Base-by-base conservation (phyloP, 2,888 invertebrate species). In the Calliscelio sp. region DNA sequence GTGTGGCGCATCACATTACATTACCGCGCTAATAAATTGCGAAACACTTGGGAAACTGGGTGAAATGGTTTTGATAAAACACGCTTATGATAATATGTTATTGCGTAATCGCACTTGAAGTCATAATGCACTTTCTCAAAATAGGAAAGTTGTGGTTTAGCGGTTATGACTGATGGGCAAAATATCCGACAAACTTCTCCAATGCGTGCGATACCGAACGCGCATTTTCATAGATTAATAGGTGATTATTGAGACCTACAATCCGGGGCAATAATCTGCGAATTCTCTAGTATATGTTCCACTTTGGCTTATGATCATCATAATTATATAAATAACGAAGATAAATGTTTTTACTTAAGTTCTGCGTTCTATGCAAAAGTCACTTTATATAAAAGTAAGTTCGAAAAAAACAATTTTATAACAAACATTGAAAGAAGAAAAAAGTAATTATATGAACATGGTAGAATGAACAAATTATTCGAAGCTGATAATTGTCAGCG, bases 191-290 rank as follows among this genome's bases (percentile, higher is more conserved):
- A 16, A 63, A 63, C 63, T 63, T 61, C 41, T 63, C 44, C 16
- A 46, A 28, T n/a, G 8, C n/a, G n/a, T 22, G 46, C 25, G 63
- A 41, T 61, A 41, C 35, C 24, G 24, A 38, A 41, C 46, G 18
- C n/a, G n/a, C 63, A 63, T 44, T 65, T 20, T 46, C 46, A 65
- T 28, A 49, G 32, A 65, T 65, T 65, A 46, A 65, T 65, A n/a
- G 46, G 6, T 32, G 65, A 65, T 65, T 65, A 65, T 65, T 32
- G 46, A 28, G 32, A 65, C 46, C 46, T 8, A 20, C 46, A 20
- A 46, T 28, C 28, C 24, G 41, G 16, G 24, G 22, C 18, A 46
- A 46, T 65, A 59, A 59, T 59, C 61, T 16, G 25, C 18, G 25
- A 32, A 61, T 44, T 25, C 16, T 24, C 20, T 8, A 25, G 5